phyloP scores from a whole-genome alignment of 1,140 invertebrate genomes.

The Drosophila bipectinata region DNA sequence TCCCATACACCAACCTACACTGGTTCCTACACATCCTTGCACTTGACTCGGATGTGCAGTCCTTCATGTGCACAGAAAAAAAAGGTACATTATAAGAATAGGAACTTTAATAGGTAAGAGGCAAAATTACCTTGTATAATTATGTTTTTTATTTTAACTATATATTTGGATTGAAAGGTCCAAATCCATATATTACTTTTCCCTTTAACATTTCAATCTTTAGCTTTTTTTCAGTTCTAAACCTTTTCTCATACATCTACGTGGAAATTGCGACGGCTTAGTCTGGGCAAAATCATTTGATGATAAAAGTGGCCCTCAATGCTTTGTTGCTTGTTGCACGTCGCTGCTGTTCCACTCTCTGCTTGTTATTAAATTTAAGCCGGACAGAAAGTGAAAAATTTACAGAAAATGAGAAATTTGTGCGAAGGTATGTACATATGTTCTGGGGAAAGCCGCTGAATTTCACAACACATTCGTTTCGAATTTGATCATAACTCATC shows the following conservation, averaged over 20 bases:
- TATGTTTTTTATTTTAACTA: too few species aligned
- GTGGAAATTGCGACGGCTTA: slow-evolving; percentile 65
- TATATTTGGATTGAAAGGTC: too few species aligned
- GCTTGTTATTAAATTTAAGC: slow-evolving; percentile 64
- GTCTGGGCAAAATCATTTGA: slow-evolving; percentile 70
- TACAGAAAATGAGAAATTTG: slow-evolving; percentile 1
- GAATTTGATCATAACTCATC: slow-evolving; percentile 51
- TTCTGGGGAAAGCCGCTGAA: slow-evolving; percentile 20
- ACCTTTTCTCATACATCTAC: slow-evolving; percentile 13
- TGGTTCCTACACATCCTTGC: slow-evolving; percentile 7
- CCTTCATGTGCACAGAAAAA: slow-evolving; percentile 8
- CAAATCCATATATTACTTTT: not conserved
- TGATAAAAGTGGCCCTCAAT: slow-evolving; percentile 75
- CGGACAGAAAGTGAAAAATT: slow-evolving; percentile 23
- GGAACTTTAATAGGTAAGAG: not conserved
- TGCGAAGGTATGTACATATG: slow-evolving; percentile 18
- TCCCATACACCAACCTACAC: slow-evolving; percentile 25
- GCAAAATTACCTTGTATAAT: too few species aligned
- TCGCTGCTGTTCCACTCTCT: slow-evolving; percentile 1
- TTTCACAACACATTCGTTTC: slow-evolving; percentile 30
- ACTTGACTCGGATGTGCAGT: slow-evolving; percentile 11
- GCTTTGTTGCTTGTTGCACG: slow-evolving; percentile 67
- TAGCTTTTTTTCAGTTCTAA: not conserved
- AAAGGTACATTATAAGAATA: not conserved
- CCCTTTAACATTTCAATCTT: not conserved